A percentile compares a stretch with the other conserved stretches of the same genome.
phyloP scores from a whole-genome alignment of 2,797 vertebrate genomes.

The Pangasius macronema region DNA sequence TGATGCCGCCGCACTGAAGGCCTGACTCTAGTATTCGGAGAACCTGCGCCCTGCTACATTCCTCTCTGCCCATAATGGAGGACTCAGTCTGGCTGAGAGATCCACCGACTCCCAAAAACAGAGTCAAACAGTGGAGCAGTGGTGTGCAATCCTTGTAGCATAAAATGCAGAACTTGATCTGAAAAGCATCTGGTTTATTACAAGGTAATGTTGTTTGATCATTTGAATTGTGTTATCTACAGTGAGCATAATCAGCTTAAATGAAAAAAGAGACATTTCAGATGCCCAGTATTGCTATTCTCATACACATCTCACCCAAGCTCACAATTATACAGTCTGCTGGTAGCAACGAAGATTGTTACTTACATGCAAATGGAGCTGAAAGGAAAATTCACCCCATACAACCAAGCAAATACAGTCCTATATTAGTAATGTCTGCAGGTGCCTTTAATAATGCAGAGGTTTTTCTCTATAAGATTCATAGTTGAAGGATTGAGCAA shows the following conservation, averaged over 20 bases:
- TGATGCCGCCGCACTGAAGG: constrained; percentile 63
- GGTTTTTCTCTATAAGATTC: background rate
- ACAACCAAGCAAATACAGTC: constrained; percentile 55
- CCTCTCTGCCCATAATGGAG: constrained; percentile 73
- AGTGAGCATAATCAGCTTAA: constrained; percentile 33
- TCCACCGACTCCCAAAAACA: constrained; percentile 66
- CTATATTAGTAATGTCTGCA: constrained; percentile 66
- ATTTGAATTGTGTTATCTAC: constrained; percentile 24
- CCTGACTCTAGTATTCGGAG: constrained; percentile 65
- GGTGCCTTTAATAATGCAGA: constrained; percentile 53
- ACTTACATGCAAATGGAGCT: background rate
- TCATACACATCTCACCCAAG: background rate
- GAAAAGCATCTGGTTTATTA: constrained; percentile 50
- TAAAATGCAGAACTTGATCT: background rate
- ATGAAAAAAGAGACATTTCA: constrained; percentile 26
- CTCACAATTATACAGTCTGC: background rate
- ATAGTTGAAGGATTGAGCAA: constrained; percentile 3
- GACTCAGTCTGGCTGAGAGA: constrained; percentile 65
- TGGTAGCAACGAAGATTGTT: background rate
- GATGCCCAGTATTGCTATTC: background rate
- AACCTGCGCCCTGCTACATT: constrained; percentile 67
- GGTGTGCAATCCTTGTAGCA: constrained; percentile 5
- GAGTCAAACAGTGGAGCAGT: constrained; percentile 24
- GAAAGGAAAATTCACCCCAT: constrained; percentile 18
- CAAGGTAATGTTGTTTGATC: constrained; percentile 47